Percentiles rank a stretch among this genome's conserved stretches.
These are phyloP conservation scores for Oryctes rhinoceros DNA, from an alignment of 1,140 invertebrate genomes.

Conservation along the genomic window DNA sequence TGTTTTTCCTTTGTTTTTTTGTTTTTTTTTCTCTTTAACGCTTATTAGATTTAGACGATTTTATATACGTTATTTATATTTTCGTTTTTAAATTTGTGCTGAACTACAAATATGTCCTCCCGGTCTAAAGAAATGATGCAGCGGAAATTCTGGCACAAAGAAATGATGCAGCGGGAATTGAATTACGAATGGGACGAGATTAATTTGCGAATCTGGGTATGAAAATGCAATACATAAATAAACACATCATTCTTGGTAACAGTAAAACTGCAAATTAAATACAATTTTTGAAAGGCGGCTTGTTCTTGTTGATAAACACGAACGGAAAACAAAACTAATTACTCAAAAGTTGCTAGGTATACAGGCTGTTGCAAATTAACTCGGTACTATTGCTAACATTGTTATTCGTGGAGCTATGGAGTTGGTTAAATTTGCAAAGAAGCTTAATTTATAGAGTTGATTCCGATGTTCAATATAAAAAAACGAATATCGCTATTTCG, in stretches of 20 bases:
- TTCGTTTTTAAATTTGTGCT: not conserved
- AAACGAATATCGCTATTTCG: no score
- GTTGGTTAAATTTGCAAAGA: no score
- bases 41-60: not conserved
- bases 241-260: not conserved
- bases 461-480: no score
- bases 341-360: no score
- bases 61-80: not conserved
- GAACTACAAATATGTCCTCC: constrained; percentile 13
- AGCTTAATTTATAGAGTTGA: no score
- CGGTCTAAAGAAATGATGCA: constrained; percentile 45
- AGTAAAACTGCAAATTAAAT: not conserved
- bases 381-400: no score
- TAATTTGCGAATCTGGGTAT: constrained; percentile 54
- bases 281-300: no score
- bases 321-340: not conserved
- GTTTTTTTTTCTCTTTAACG: no score
- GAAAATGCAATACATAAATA: not conserved
- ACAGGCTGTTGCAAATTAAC: no score
- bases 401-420: no score
- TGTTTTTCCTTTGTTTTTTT: not conserved
- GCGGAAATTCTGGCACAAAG: constrained; percentile 44
- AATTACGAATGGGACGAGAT: constrained; percentile 52
- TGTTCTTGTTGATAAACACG: no score
- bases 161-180: constrained; percentile 49